phyloP scores from a whole-genome alignment of 2,113 vertebrate species.

The Aviceda subcristata region DNA sequence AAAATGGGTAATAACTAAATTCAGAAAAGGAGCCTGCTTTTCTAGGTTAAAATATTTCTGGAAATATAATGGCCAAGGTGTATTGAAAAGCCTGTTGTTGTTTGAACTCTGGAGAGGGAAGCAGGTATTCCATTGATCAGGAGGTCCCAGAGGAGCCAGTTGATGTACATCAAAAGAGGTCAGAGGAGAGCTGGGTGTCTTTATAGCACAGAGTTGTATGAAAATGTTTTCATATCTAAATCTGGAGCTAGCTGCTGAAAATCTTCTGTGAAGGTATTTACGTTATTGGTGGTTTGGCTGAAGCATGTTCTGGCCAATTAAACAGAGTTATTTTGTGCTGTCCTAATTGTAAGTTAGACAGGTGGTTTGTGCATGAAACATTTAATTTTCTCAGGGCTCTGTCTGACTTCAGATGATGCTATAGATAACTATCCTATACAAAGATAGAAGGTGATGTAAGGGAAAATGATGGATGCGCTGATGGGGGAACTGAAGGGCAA shows the following conservation, averaged over 20 bases:
- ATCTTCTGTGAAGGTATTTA: neutral
- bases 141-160: neutral
- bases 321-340: neutral
- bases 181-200: neutral
- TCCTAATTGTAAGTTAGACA: conserved; percentile 23
- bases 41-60: neutral
- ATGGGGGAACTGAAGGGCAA: neutral
- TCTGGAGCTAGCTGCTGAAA: neutral
- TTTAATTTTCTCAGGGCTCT: conserved; percentile 21
- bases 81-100: neutral
- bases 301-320: conserved; percentile 20
- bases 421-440: neutral
- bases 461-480: neutral
- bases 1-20: neutral
- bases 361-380: neutral
- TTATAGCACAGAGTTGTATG: neutral
- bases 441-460: neutral
- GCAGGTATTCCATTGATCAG: neutral
- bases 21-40: neutral
- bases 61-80: neutral
- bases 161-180: neutral
- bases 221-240: neutral
- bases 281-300: conserved; percentile 21
- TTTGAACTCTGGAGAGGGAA: neutral
- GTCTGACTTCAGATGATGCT: neutral